These are phyloP conservation scores for Tenthredo distinguenda DNA, from an alignment of 2,888 invertebrate species.

Conservation along the genomic window DNA sequence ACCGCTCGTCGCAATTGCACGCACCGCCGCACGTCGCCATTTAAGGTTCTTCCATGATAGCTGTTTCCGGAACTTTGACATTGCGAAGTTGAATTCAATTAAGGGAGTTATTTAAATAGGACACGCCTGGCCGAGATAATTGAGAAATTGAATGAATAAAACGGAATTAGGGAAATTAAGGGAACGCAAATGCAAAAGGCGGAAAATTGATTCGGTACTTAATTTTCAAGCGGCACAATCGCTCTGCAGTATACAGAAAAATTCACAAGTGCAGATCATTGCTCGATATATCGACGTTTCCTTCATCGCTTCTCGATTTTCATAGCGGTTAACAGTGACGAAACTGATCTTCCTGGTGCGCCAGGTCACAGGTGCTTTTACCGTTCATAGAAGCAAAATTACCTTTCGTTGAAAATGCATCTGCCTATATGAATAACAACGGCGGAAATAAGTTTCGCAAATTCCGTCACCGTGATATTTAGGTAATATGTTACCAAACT, in stretches of 20 bases:
- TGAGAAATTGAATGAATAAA: slow-evolving; percentile 9
- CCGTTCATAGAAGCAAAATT: neutral
- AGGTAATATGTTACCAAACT: neutral
- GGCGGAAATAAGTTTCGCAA: neutral
- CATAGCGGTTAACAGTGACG: neutral
- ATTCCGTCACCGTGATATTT: neutral
- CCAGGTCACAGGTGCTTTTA: too few species aligned
- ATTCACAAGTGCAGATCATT: neutral
- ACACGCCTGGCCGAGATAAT: neutral
- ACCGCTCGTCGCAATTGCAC: neutral
- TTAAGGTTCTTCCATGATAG: neutral
- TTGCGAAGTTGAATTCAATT: slow-evolving; percentile 7
- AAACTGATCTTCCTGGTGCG: neutral
- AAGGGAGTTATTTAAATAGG: neutral
- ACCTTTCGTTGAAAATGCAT: neutral
- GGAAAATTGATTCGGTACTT: neutral
- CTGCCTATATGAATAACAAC: neutral
- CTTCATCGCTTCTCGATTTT: neutral
- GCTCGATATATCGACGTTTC: neutral
- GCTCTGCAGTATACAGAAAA: neutral
- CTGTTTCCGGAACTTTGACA: neutral
- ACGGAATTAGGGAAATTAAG: neutral
- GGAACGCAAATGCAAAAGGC: neutral
- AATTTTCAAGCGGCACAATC: neutral
- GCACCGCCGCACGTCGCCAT: neutral